A percentile compares a stretch with the other conserved stretches of the same genome.
phyloP scores from a whole-genome alignment of 2,113 vertebrate species.

The Phaethornis superciliosus region DNA sequence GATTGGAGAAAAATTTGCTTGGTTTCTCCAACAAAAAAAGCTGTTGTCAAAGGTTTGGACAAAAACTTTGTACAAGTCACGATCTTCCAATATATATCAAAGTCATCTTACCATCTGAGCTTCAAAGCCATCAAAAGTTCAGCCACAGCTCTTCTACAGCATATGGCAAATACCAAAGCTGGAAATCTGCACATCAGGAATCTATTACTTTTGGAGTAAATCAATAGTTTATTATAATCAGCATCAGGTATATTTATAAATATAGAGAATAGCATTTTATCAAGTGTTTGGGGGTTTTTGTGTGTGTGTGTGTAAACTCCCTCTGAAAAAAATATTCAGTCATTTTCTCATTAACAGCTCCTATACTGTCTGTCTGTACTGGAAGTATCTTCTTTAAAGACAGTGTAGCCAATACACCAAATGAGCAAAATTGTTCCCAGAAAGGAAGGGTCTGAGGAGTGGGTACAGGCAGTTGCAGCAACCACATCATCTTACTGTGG shows the following conservation, averaged over 20 bases:
- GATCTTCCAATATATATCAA: neutral
- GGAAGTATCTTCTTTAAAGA: neutral
- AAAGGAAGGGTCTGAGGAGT: neutral
- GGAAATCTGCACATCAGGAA: neutral
- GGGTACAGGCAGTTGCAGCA: neutral
- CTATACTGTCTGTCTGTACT: neutral
- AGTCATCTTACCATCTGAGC: neutral
- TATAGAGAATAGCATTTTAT: neutral
- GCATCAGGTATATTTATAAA: neutral
- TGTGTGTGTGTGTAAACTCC: neutral
- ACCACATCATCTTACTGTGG: neutral
- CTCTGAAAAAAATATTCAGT: neutral
- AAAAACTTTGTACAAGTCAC: neutral
- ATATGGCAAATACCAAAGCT: neutral
- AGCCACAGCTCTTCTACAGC: neutral
- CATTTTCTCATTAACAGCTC: neutral
- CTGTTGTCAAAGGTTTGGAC: neutral
- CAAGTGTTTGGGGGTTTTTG: no score
- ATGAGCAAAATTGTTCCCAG: neutral
- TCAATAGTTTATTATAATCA: neutral
- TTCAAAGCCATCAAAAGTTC: neutral
- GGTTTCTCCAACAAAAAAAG: neutral
- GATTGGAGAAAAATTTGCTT: neutral
- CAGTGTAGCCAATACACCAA: neutral
- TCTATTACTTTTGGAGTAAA: neutral